A percentile compares a stretch with the other conserved stretches of the same genome.
phyloP scores from a whole-genome alignment of 2,113 vertebrate species.

The Mugil cephalus region DNA sequence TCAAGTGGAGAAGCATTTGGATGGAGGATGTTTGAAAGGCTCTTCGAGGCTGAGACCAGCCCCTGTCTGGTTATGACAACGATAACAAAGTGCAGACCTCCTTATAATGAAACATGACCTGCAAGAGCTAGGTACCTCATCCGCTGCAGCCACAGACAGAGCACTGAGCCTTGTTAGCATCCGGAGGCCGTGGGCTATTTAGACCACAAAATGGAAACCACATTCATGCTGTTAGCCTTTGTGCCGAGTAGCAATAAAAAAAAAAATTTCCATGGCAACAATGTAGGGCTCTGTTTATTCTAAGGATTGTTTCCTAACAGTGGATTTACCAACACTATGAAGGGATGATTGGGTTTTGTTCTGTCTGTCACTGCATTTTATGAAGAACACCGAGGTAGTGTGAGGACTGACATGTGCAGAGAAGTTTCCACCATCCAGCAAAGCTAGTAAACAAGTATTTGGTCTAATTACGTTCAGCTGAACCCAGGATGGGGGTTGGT shows the following conservation, averaged over 20 bases:
- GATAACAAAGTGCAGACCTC: conserved; percentile 4
- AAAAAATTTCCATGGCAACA: conserved; percentile 65
- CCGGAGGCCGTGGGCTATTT: conserved; percentile 15
- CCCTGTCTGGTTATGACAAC: background rate
- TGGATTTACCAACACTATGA: conserved; percentile 45
- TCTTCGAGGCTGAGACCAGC: no score
- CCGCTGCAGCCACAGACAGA: background rate
- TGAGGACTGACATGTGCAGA: conserved; percentile 15
- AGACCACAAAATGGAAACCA: conserved; percentile 53
- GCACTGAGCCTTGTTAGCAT: conserved; percentile 20
- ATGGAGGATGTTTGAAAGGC: background rate
- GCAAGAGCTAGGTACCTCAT: conserved; percentile 7
- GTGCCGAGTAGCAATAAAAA: conserved; percentile 34
- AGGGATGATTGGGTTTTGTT: conserved; percentile 43
- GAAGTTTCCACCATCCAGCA: conserved; percentile 31
- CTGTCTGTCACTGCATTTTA: background rate
- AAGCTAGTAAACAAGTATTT: conserved; percentile 48
- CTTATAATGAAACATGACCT: conserved; percentile 1
- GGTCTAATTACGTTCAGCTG: conserved; percentile 48
- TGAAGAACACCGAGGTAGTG: background rate
- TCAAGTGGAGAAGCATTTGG: background rate
- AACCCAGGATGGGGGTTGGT: conserved; percentile 38
- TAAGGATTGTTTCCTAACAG: conserved; percentile 30
- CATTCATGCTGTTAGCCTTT: conserved; percentile 30
- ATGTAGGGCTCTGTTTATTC: conserved; percentile 48